A percentile compares a stretch with the other conserved stretches of the same genome.
Conservation (phyloP, 1,140 invertebrate genomes). For the Cyphomyrmex costatus region DNA sequence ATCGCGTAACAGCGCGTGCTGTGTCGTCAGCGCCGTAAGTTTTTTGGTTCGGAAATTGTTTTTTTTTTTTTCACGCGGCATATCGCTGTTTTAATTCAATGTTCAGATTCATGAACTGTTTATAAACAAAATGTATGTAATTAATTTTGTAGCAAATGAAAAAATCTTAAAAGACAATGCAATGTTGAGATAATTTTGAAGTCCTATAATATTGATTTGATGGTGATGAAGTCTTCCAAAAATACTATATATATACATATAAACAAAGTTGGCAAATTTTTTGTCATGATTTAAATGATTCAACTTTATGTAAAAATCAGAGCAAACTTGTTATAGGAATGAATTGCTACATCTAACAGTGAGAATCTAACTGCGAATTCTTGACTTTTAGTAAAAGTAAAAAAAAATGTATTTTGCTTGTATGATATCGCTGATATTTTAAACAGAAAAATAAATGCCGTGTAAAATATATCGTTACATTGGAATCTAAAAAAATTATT, state of each 20-base stretch:
- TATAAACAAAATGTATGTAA: constrained; percentile 3
- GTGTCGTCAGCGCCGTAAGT: constrained; percentile 7
- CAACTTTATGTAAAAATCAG: background rate
- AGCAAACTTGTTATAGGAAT: background rate
- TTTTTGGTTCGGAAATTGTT: background rate
- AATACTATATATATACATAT: background rate
- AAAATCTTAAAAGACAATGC: background rate
- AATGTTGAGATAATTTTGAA: background rate
- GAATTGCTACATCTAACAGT: background rate
- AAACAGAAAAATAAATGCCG: background rate
- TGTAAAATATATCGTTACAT: background rate
- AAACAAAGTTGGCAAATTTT: background rate
- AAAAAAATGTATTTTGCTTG: background rate
- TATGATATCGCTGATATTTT: background rate
- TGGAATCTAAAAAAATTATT: constrained; percentile 1
- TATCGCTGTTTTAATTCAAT: background rate
- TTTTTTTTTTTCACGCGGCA: background rate
- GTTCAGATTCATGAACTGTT: background rate
- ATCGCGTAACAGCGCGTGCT: constrained; percentile 25
- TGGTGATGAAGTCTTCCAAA: background rate
- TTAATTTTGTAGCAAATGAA: background rate
- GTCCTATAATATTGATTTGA: background rate
- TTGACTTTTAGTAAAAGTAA: background rate
- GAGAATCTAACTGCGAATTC: background rate
- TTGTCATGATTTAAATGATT: background rate